Base-by-base conservation (phyloP, 2,888 invertebrate genomes). In the Lacanobia wlatinum region DNA sequence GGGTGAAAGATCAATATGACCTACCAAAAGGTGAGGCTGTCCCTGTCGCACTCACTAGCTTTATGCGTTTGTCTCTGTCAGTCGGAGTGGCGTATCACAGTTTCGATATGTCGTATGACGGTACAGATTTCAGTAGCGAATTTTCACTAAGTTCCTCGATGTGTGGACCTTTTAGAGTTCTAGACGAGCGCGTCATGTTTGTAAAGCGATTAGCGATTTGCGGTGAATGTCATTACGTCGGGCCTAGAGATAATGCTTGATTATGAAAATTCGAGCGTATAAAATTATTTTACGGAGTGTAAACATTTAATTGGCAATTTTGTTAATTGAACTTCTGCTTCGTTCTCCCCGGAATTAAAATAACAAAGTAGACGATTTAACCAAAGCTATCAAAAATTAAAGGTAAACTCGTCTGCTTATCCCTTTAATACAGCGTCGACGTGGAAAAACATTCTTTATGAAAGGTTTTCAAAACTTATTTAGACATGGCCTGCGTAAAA, bases 1-100 rank as follows among this genome's bases (percentile, higher is more conserved):
- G 96, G 96, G 94, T 94, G 95, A 95, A 95, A 96, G 96, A 96
- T 96, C 96, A 96, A 96, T 96, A 96, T 95, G 93, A 95, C 91
- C 95, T 92, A 95, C 95, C 94, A 92, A 95, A 96, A 94, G 94
- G 92, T 93, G 66, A 89, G 78, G 71, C 90, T 88, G 50, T 94
- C 94, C 82, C 90, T 84, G 78, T 95, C 90, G 55, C 84, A 78
- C 94, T 72, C 74, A 69, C 61, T 18, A 34, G 56, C 66, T 86
- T 86, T 69, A 86, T 84, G 70, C 69, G 14, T 59, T 82, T 69
- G 18, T 94, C 93, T 89, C 91, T 79, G 81, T 95, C 92, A 86
- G 88, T 87, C 94, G 91, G 89, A 89, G 89, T 89, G 89, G 84
- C 88, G 88, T 87, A 88, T 89, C 91, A 89, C 91, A 94, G 91